Base-by-base conservation (phyloP, 2,888 invertebrate genomes). In the Drosophila fulvimacula region DNA sequence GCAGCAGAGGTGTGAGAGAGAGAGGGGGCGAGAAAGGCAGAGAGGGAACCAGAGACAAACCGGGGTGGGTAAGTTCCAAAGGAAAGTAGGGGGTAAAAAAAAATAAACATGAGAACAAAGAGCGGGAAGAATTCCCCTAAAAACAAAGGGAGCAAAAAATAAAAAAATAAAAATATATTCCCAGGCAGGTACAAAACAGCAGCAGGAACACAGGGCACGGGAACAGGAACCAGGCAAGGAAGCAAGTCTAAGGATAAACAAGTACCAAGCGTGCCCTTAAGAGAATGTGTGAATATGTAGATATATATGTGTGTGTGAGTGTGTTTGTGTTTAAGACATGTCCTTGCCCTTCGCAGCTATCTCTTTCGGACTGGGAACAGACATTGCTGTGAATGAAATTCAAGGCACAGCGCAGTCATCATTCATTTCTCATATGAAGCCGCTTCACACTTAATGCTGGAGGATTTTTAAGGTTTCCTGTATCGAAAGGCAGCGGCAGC, bases 391-490 rank as follows among this genome's bases (percentile, higher is more conserved):
- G 90, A 88, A 90, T 84, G 90, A 86, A 84, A 86, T 84, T 79
- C 81, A 81, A 79, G 87, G 81, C 83, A 87, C 59, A 68, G 76
- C 81, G 79, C 76, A 75, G 65, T 82, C 69, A 73, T 83, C 89
- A 88, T 80, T 84, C 88, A 87, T 88, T 88, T 83, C 81, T 77
- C 80, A 82, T 80, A 73, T 69, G 53, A 55, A 34, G 63, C 60
- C 56, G 67, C 73, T 63, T 63, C 73, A 73, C 69, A 69, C 73
- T 69, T 68, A 72, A 51, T 70, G 66, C 66, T 81, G 57, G 61
- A 73, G 75, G 81, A 76, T 89, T 91, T 91, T 78, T 91, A 91
- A 88, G 91, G 91, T 83, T 91, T 91, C 91, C 91, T 91, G 90
- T 83, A 78, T 76, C 76, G 76, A 64, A 73, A 65, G 39, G 58